phyloP scores from a whole-genome alignment of 2,888 invertebrate genomes.

The Sycophila texana region DNA sequence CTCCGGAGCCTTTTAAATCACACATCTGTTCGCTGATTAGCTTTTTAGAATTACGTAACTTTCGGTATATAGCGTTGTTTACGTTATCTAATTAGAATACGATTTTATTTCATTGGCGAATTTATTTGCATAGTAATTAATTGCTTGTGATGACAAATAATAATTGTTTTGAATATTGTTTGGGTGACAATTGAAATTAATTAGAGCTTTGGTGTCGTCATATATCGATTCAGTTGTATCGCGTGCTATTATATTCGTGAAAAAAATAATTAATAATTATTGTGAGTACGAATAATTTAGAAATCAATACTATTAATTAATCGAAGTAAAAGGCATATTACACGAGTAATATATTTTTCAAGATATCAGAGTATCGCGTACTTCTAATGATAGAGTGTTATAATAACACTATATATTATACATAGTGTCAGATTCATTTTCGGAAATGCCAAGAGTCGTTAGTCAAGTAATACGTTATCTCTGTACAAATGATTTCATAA shows the following conservation, averaged over 20 bases:
- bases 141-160: too few relatives aligned
- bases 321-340: background rate
- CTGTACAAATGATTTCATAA: constrained; percentile 15
- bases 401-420: too few relatives aligned
- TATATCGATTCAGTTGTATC: background rate
- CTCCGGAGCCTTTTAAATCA: constrained; percentile 36
- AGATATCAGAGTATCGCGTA: background rate
- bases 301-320: background rate
- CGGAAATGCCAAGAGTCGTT: constrained; percentile 26
- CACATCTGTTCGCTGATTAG: constrained; percentile 18
- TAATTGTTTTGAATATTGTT: too few relatives aligned
- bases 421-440: constrained; percentile 40
- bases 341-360: constrained; percentile 1
- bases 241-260: background rate
- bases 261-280: background rate
- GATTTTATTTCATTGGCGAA: background rate
- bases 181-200: too few relatives aligned
- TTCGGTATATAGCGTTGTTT: too few relatives aligned
- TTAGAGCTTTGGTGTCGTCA: too few relatives aligned
- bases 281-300: too few relatives aligned
- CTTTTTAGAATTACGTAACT: background rate
- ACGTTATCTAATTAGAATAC: background rate
- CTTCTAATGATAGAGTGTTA: background rate
- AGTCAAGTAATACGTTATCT: constrained; percentile 38
- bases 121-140: too few relatives aligned